These are phyloP conservation scores for Trichoplusia ni DNA, from an alignment of 1,140 invertebrate genomes.

Conservation along the genomic window DNA sequence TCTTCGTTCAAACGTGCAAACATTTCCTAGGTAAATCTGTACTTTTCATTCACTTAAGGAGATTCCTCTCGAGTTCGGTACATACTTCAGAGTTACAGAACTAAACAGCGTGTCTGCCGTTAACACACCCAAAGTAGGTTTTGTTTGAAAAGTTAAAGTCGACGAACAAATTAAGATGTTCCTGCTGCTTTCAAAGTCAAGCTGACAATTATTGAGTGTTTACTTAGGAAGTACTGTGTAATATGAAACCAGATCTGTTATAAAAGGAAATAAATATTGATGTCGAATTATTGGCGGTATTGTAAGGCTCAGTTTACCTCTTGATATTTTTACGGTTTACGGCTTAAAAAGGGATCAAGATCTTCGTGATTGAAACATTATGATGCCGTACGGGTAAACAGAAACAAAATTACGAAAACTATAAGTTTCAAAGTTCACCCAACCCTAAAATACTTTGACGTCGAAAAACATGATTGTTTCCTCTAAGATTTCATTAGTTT, in stretches of 20 bases:
- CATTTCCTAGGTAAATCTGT: not conserved
- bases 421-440: not conserved
- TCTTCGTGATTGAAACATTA: no score
- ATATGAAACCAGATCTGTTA: not conserved
- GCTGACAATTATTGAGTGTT: not conserved
- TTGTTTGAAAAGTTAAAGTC: constrained; percentile 20
- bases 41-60: constrained; percentile 25
- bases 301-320: no score
- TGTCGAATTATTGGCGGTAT: no score
- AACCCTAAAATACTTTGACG: not conserved
- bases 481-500: constrained; percentile 27
- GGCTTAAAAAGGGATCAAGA: no score
- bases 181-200: not conserved
- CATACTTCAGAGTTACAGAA: constrained; percentile 16
- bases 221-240: not conserved
- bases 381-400: no score
- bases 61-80: constrained; percentile 13
- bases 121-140: constrained; percentile 22
- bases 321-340: no score
- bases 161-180: constrained; percentile 19
- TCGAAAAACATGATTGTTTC: constrained; percentile 4
- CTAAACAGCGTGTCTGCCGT: constrained; percentile 11
- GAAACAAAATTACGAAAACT: no score
- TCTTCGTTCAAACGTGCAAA: constrained; percentile 1
- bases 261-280: no score